Base-by-base conservation (phyloP, 2,113 vertebrate species). In the Romanogobio albipinnatus region DNA sequence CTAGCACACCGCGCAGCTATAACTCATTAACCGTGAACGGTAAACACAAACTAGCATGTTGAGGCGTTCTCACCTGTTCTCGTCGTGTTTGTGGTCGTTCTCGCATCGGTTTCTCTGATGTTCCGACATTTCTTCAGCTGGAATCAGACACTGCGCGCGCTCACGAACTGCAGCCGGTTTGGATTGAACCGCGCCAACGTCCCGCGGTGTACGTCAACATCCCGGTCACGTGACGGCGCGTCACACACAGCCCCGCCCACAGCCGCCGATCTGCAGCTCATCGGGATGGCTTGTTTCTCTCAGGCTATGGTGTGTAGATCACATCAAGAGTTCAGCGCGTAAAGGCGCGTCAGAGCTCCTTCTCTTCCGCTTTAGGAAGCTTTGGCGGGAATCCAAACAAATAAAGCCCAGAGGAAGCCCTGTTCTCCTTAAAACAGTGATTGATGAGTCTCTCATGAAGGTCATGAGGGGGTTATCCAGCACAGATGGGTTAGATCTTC, bases 141-240 rank as follows among this genome's bases (percentile, higher is more conserved):
- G 13, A 2, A 9, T 17, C 0, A 79, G 13, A 15, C 17, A 17
- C 15, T 14, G 13, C 8, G 3, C 5, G 7, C 4, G n/a, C 29
- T 1, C 29, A 45, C 1, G 51, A 81, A 26, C 4, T 51, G 14
- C 82, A 22, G 47, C 51, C 11, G 49, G 43, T 86, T 82, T 64
- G 51, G 78, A 82, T 82, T 83, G 81, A 86, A 84, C 81, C 82
- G 87, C 87, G 87, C 87, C 62, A 84, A 64, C 64, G 39, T 26
- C 3, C 59, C 7, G 24, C 77, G 2, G 70, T 22, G 14, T 24
- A 53, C 76, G 82, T 81, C 82, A 87, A 87, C 79, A 85, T 53
- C 17, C 6, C 76, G 22, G 59, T 88, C 81, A 86, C 61, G 3
- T 85, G 83, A 81, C 36, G 86, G 49, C 29, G 49, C 1, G 8